Percentiles rank a stretch among this genome's conserved stretches.
Evolutionary conservation across 2,888 invertebrate genomes (phyloP).

Genomic region (Muscina levida): DNA sequence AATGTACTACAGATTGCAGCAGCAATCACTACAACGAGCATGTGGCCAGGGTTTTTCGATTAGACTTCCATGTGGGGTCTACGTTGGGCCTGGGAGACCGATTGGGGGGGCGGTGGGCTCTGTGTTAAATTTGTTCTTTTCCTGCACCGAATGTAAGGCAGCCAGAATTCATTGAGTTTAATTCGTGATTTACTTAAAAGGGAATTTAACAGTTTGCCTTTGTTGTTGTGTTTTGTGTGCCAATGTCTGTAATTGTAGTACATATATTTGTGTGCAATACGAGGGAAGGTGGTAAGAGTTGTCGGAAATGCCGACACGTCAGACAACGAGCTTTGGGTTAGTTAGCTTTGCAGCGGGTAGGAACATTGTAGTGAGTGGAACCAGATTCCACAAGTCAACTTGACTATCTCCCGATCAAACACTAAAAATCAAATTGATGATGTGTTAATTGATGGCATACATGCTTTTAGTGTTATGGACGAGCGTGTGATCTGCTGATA

Average conservation of each 20-base stretch:
- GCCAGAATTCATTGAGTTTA: slow-evolving; percentile 3
- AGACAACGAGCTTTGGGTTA: too few species aligned
- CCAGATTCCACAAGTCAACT: too few species aligned
- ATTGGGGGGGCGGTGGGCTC: not conserved
- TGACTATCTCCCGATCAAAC: too few species aligned
- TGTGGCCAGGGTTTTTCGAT: slow-evolving; percentile 9
- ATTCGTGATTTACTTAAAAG: slow-evolving; percentile 14
- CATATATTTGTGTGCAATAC: too few species aligned
- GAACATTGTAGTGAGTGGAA: too few species aligned
- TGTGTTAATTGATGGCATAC: too few species aligned
- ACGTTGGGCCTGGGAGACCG: not conserved
- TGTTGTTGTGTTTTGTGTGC: not conserved
- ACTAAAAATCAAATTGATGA: too few species aligned
- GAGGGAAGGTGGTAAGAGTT: not conserved
- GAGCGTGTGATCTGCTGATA: too few species aligned
- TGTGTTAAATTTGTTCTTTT: not conserved
- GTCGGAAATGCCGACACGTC: too few species aligned
- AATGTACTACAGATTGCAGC: slow-evolving; percentile 5
- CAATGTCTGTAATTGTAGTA: not conserved
- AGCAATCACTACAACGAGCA: too few species aligned
- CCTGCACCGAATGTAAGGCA: slow-evolving; percentile 4
- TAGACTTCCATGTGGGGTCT: not conserved
- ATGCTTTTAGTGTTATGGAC: too few species aligned
- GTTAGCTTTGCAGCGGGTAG: too few species aligned
- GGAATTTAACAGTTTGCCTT: slow-evolving; percentile 1